phyloP scores from a whole-genome alignment of 2,113 vertebrate species.

The Zeus faber region DNA sequence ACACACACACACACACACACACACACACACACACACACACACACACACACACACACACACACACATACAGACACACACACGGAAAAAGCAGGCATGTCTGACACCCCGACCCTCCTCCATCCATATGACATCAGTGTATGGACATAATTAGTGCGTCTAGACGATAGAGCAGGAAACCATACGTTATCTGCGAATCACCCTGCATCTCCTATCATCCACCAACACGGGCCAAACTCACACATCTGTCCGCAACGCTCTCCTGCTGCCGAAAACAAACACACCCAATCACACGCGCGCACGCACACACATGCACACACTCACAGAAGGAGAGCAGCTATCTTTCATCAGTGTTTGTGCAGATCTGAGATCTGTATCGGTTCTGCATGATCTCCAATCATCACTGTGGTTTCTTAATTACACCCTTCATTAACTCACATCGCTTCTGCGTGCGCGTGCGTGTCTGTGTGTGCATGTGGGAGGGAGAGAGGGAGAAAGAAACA shows the following conservation, averaged over 20 bases:
- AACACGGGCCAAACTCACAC: constrained; percentile 25
- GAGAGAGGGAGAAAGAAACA: not conserved
- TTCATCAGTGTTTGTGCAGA: constrained; percentile 67
- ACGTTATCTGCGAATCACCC: constrained; percentile 47
- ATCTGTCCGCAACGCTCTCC: constrained; percentile 38
- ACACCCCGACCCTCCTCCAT: too few species aligned
- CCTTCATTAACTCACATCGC: constrained; percentile 71
- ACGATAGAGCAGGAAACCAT: constrained; percentile 55
- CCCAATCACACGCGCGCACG: constrained; percentile 11
- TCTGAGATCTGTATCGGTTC: constrained; percentile 69
- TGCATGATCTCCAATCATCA: constrained; percentile 65
- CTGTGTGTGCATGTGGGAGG: constrained; percentile 14
- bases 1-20: constrained; percentile 10
- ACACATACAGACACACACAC: constrained; percentile 1
- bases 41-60: constrained; percentile 8
- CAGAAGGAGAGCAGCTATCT: constrained; percentile 47
- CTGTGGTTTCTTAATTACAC: constrained; percentile 71
- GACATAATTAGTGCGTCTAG: constrained; percentile 48
- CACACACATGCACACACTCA: constrained; percentile 12
- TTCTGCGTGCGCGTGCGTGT: constrained; percentile 30
- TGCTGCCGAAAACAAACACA: constrained; percentile 20
- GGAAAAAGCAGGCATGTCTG: not conserved
- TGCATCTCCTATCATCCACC: constrained; percentile 36
- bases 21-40: constrained; percentile 17
- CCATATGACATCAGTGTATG: constrained; percentile 5